Conservation (phyloP, 2,888 invertebrate species). For the Cremastobaeus sp. region DNA sequence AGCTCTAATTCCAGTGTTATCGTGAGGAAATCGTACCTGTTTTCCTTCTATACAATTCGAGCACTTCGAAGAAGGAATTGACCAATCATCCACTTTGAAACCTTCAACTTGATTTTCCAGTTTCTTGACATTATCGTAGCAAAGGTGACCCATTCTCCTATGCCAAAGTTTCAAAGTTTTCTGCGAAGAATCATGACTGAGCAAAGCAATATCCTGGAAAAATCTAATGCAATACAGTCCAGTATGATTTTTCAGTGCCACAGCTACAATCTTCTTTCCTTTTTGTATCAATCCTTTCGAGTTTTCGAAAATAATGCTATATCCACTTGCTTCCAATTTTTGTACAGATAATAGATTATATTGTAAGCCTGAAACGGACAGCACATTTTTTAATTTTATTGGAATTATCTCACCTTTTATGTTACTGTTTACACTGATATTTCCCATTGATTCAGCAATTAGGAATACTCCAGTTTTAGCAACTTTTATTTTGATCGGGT, state of each 20-base stretch:
- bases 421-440: not conserved
- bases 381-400: conserved; percentile 8
- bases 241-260: conserved; percentile 12
- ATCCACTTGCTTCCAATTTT: conserved; percentile 33
- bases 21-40: conserved; percentile 37
- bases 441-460: not conserved
- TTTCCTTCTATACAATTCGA: conserved; percentile 61
- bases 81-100: conserved; percentile 39
- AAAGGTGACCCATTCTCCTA: conserved; percentile 55
- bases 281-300: conserved; percentile 60
- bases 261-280: conserved; percentile 29
- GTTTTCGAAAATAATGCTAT: conserved; percentile 60
- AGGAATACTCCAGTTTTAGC: not conserved
- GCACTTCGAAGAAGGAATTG: conserved; percentile 31
- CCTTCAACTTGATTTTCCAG: conserved; percentile 1
- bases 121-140: conserved; percentile 38
- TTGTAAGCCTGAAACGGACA: conserved; percentile 54
- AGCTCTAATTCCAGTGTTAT: conserved; percentile 43
- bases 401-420: not conserved
- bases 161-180: conserved; percentile 60
- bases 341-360: conserved; percentile 61
- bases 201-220: no score
- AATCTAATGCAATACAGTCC: no score
- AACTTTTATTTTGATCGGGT: not conserved
- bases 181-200: no score